These are phyloP conservation scores for Tenthredo mesomela DNA, from an alignment of 2,888 invertebrate species.

Conservation along the genomic window DNA sequence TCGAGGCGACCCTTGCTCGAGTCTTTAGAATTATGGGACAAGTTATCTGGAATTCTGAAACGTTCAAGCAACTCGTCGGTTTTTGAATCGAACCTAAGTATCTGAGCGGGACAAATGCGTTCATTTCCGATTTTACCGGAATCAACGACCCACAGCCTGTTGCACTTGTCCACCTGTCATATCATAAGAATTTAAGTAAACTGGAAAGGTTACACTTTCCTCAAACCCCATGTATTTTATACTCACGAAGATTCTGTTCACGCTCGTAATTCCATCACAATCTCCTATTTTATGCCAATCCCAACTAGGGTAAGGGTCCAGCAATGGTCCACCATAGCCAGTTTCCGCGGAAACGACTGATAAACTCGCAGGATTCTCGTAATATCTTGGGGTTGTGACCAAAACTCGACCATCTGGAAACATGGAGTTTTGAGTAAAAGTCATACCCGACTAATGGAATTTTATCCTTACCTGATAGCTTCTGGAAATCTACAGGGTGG, in stretches of 20 bases:
- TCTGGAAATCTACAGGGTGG: neutral
- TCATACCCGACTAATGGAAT: neutral
- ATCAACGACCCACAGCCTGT: conserved; percentile 86
- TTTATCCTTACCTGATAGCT: conserved; percentile 4
- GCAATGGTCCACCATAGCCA: conserved; percentile 75
- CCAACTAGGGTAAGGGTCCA: conserved; percentile 84
- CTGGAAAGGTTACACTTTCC: neutral
- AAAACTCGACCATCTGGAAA: neutral
- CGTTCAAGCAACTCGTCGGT: conserved; percentile 74
- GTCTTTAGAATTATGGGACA: conserved; percentile 57
- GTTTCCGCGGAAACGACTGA: neutral
- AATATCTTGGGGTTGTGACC: conserved; percentile 80
- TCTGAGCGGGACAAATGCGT: conserved; percentile 85
- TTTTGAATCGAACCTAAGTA: conserved; percentile 85
- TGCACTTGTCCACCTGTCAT: conserved; percentile 84
- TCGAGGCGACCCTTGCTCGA: neutral
- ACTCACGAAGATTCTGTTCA: conserved; percentile 86
- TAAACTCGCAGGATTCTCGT: conserved; percentile 84
- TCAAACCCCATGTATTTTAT: neutral
- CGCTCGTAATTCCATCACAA: conserved; percentile 85
- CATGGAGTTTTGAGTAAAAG: neutral
- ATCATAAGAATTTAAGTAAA: neutral
- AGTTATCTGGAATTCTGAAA: conserved; percentile 59
- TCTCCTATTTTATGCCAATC: conserved; percentile 80
- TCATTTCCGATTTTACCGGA: conserved; percentile 82